Evolutionary conservation across 1,140 invertebrate species (phyloP).

Genomic region (Gerris buenoi): DNA sequence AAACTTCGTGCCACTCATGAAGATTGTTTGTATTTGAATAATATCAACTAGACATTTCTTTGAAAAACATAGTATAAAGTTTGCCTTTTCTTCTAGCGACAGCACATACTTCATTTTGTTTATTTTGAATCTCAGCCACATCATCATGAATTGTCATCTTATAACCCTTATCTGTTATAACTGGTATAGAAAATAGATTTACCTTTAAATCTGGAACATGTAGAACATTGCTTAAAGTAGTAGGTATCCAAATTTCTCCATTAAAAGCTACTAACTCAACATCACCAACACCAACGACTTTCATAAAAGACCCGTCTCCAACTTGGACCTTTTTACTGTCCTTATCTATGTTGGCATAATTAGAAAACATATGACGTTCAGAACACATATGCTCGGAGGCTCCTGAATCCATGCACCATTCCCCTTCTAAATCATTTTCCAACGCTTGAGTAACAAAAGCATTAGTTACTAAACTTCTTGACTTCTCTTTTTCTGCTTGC

Average conservation of each 20-base stretch:
- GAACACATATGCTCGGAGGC: background rate
- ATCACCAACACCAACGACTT: background rate
- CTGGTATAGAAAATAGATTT: background rate
- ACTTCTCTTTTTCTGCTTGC: background rate
- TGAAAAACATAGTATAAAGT: background rate
- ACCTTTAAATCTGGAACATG: background rate
- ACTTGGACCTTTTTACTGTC: background rate
- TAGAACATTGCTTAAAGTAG: background rate
- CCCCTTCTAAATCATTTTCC: background rate
- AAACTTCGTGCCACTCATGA: background rate
- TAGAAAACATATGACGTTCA: background rate
- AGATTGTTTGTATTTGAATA: background rate
- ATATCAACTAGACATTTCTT: background rate
- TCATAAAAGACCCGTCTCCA: background rate
- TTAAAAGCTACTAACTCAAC: background rate
- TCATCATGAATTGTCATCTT: background rate
- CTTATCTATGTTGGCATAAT: background rate
- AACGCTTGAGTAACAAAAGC: background rate
- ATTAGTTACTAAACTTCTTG: background rate
- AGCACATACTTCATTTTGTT: background rate
- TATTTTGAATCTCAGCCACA: background rate
- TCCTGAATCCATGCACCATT: background rate
- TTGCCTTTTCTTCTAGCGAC: background rate
- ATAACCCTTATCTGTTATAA: background rate
- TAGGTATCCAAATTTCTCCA: background rate